Percentiles rank a stretch among this genome's conserved stretches.
Conservation (phyloP, 30 jellyfish, hydroid and myxozoan species). For the Nemopilema nomurai region DNA sequence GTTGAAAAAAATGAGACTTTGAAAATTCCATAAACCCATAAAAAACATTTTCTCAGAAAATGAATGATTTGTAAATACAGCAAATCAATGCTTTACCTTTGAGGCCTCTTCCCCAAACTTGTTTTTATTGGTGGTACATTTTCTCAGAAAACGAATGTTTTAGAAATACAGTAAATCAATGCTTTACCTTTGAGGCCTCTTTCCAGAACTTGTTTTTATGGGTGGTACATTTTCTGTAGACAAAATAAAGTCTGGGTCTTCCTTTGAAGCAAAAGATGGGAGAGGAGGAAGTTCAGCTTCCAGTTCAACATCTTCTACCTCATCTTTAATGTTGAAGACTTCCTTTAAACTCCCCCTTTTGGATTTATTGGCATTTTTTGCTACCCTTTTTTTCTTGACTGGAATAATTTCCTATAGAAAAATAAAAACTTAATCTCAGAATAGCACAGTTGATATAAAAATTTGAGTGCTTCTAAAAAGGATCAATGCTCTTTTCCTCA, state of each 20-base stretch:
- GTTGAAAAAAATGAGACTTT: background rate
- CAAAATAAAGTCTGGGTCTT: constrained; percentile 41
- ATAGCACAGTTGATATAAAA: background rate
- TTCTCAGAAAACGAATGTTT: background rate
- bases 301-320: constrained; percentile 22
- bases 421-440: background rate
- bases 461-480: constrained; percentile 5
- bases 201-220: constrained; percentile 3
- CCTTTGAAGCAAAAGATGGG: constrained; percentile 43
- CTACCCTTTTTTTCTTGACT: background rate
- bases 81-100: constrained; percentile 24
- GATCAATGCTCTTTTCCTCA: no score
- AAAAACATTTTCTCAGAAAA: background rate
- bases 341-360: background rate
- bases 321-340: constrained; percentile 4
- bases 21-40: no score
- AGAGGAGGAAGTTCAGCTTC: constrained; percentile 23
- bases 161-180: background rate
- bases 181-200: constrained; percentile 48
- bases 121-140: background rate
- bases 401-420: background rate
- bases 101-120: constrained; percentile 18
- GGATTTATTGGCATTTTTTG: background rate
- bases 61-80: background rate
- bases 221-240: background rate